A percentile compares a stretch with the other conserved stretches of the same genome.
Evolutionary conservation across 2,113 vertebrate genomes (phyloP).

Genomic region (Coracopsis vasa): DNA sequence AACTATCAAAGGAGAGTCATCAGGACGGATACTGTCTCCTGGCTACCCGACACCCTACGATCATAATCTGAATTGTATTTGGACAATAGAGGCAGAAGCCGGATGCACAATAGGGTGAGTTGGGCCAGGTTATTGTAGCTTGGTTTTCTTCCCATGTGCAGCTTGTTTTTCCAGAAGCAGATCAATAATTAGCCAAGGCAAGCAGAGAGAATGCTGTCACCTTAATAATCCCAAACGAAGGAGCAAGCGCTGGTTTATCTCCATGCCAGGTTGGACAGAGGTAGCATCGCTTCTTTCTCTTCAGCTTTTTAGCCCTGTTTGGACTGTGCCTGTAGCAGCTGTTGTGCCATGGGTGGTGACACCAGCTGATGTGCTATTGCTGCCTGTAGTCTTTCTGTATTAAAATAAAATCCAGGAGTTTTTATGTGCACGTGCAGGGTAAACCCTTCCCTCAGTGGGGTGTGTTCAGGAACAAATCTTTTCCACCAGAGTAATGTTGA

Average conservation of each 20-base stretch:
- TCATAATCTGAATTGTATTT: conserved; percentile 96
- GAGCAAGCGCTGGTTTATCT: neutral
- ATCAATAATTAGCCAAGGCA: accelerated
- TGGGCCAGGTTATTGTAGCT: neutral
- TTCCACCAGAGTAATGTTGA: neutral
- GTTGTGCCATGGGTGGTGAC: neutral
- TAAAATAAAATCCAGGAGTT: neutral
- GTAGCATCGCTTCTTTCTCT: neutral
- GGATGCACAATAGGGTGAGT: conserved; percentile 96
- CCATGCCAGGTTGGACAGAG: neutral
- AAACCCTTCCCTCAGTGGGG: neutral
- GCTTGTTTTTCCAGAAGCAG: neutral
- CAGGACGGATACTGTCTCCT: conserved; percentile 90
- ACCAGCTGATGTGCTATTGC: neutral
- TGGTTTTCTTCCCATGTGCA: neutral
- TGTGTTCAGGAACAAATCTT: neutral
- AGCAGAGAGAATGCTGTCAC: neutral
- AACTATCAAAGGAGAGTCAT: conserved; percentile 81
- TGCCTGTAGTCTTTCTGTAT: neutral
- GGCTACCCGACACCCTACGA: conserved; percentile 96
- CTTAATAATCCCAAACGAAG: neutral
- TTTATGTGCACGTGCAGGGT: accelerated
- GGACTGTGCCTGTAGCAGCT: neutral
- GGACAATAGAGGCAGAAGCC: conserved; percentile 90
- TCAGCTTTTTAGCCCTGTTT: neutral